Base-by-base conservation (phyloP, 2,113 vertebrate genomes). In the Clarias magur region DNA sequence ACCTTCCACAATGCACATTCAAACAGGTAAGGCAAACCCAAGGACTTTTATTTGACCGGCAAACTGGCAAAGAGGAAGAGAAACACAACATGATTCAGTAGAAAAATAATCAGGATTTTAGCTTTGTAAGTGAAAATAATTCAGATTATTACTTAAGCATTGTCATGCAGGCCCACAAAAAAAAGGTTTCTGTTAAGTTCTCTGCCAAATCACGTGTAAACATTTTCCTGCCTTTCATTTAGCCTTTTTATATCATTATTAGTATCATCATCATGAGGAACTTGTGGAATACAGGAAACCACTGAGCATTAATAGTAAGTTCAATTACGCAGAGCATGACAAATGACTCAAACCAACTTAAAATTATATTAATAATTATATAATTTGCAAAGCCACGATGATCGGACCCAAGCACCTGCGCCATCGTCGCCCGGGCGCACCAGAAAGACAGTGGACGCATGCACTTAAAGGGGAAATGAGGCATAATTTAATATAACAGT, bases 21-120 rank as follows among this genome's bases (percentile, higher is more conserved):
- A 97, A 95, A 93, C 98, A 99, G 19, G 97, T 97, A 88, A 99
- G 96, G 93, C 98, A 99, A 89, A 99, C 96, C 98, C 98, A 99
- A 0, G 98, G 97, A 86, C 97, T 99, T 95, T 99, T 99, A 95
- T 99, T 99, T 85, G 98, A 99, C 82, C 98, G 96, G 94, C 98
- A 99, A 92, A 97, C 98, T 99, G 89, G 5, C 91, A 89, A 94
- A 84, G 85, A 84, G 90, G 76, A 85, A 91, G 75, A 76, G 91
- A 80, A 80, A 27, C 15, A 81, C 34, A 59, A 54, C n/a, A 17
- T 21, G 1, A 30, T 16, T 56, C 2, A 27, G n/a, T 16, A 17
- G 23, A 54, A 57, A 27, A 27, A 13, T 76, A 54, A 54, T 54
- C 5, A 12, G 21, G 2, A 21, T 56, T 67, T 48, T 54, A 2